These are phyloP conservation scores for Casuarius casuarius DNA, from an alignment of 2,113 vertebrate genomes.

Conservation along the genomic window DNA sequence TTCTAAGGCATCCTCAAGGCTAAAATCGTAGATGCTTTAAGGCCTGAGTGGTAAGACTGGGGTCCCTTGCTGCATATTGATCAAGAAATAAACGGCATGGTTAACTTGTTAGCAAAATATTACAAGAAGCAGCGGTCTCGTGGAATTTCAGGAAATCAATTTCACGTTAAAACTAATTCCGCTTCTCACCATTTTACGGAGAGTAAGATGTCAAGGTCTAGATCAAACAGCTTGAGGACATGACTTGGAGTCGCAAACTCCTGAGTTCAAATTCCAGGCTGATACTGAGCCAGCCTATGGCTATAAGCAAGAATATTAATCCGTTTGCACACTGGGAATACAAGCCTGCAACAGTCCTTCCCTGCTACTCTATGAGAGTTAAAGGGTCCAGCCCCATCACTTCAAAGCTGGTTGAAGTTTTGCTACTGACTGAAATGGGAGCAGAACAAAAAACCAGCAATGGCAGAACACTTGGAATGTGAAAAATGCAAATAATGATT, in stretches of 20 bases:
- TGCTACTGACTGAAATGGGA: neutral
- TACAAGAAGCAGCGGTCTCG: neutral
- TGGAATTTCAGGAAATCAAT: slow-evolving; percentile 45
- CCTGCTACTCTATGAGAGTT: fast-evolving
- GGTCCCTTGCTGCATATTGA: slow-evolving; percentile 34
- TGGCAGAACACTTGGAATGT: neutral
- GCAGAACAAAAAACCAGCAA: neutral
- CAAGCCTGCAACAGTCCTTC: neutral
- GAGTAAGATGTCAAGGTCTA: neutral
- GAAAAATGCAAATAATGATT: neutral
- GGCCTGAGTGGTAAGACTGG: neutral
- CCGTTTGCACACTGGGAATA: neutral
- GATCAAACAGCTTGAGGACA: neutral
- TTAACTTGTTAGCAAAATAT: slow-evolving; percentile 46
- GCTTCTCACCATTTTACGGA: slow-evolving; percentile 1
- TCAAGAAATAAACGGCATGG: slow-evolving; percentile 37
- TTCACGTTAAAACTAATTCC: slow-evolving; percentile 25
- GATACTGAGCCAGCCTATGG: neutral
- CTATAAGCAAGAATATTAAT: neutral
- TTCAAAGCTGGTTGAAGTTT: neutral
- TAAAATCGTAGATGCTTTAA: slow-evolving; percentile 32
- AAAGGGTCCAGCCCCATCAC: neutral
- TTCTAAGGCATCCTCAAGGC: neutral
- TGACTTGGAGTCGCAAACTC: neutral
- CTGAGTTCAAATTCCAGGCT: neutral